Base-by-base conservation (phyloP, 1,140 invertebrate species). In the Drosophila rufa region DNA sequence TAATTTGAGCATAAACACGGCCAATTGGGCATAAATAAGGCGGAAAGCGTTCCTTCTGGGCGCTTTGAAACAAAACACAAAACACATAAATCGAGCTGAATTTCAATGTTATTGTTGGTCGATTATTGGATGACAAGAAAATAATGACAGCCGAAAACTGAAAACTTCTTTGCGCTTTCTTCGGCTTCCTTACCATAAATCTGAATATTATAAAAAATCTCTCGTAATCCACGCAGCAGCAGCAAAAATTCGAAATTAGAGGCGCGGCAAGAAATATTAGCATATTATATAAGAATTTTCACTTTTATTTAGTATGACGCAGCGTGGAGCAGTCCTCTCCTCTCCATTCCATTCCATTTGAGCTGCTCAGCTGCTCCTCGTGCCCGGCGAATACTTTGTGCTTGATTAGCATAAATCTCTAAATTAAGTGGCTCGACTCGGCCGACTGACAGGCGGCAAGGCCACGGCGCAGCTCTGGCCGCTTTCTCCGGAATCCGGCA, bases 271-370 rank as follows among this genome's bases (percentile, higher is more conserved):
- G 65, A 79, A 65, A 79, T 79, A 79, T 79, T 79, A 79, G 75
- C 77, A 79, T 79, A 79, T 79, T 79, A 79, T 77, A 79, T 79
- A 79, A 79, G 77, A 79, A 79, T 79, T 79, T 79, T 79, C 77
- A 79, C 77, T 79, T 79, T 79, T 77, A 79, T 79, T 79, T 62
- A 50, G 58, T 62, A 64, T 75, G 71, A 79, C 55, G 66, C 53
- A 19, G 75, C 30, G 2, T 6, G 53, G 14, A 19, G 36, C 36
- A 5, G 11, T 50, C 17, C 47, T 4, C 48, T 8, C 30, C 27
- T 0, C 27, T 7, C 17, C 15, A 53, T 67, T 71, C 67, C 69
- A 50, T 71, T 73, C 68, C 67, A 59, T 71, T 71, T 71, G 43
- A 36, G 36, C 47, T 19, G 15, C 12, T 15, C 27, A 22, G 19